Evolutionary conservation across 2,113 vertebrate genomes (phyloP), one percentile per base, ranked within the genome.

Genomic region (Gallinago jamesoni): DNA sequence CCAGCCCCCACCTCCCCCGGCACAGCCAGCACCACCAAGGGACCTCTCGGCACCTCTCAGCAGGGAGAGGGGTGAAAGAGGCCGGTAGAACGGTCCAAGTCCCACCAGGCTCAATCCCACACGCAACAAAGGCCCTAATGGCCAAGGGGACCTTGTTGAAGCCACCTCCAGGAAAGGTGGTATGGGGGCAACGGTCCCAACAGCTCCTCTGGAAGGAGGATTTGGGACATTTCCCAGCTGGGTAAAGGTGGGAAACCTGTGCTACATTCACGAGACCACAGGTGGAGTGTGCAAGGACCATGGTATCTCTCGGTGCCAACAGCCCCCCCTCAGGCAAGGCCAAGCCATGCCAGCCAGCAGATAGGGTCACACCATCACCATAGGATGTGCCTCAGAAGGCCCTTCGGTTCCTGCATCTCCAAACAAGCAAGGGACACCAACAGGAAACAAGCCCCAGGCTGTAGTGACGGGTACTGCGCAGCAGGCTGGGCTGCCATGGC

Each of bases 381-480:
- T 7, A 76, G 14, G 31, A 66, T 1, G 0, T 62, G 52, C 57
- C 20, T 59, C 70, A 75, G 48, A 60, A 27, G 33, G 30, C 24
- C 55, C 56, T 81, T 37, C 2, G 1, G 33, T 9, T 85, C 55
- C 66, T 80, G n/a, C 87, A 68, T 19, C 52, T 63, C 55, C 70
- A 70, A 52, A 57, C 33, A 50, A 63, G 67, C 55, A 56, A 14
- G 10, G 12, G 55, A 69, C 27, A 52, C 37, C 47, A n/a, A 18
- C 0, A 1, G 76, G 22, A 72, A 63, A 64, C 17, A 68, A 80
- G 48, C 18, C 59, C 20, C 25, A 27, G 24, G 56, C 20, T 52
- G 47, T 2, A 4, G 59, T 41, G 57, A 43, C 0, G 6, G 28
- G 53, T 0, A 0, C 0, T 0, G 47, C 22, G 30, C 50, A 69